A percentile compares a stretch with the other conserved stretches of the same genome.
Conservation (phyloP, 2,888 invertebrate genomes). For the Lithophane socia region DNA sequence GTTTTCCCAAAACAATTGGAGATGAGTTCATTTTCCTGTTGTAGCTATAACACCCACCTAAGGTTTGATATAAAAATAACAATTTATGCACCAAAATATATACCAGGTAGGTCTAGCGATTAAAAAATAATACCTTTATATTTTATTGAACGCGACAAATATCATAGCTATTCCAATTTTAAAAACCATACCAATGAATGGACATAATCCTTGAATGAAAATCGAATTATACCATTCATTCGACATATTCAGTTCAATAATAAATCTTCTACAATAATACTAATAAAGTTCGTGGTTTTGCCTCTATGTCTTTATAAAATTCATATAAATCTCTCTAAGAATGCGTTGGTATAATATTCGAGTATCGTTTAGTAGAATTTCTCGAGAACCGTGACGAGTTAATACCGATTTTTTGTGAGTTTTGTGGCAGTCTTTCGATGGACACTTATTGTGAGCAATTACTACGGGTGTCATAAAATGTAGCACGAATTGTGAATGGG, state of each 20-base stretch:
- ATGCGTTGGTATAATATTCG: constrained; percentile 67
- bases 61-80: neutral
- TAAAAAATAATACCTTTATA: neutral
- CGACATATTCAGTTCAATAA: constrained; percentile 57
- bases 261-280: constrained; percentile 66
- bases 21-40: neutral
- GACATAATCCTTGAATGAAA: constrained; percentile 52
- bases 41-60: neutral
- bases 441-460: constrained; percentile 81
- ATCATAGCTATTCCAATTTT: constrained; percentile 32
- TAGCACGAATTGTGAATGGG: constrained; percentile 76
- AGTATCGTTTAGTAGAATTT: constrained; percentile 74
- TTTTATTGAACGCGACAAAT: constrained; percentile 30
- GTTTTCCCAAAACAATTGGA: neutral
- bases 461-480: constrained; percentile 85
- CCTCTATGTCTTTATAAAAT: constrained; percentile 83
- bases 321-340: constrained; percentile 80
- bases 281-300: constrained; percentile 63
- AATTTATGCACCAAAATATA: neutral
- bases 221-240: constrained; percentile 62
- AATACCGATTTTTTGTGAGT: constrained; percentile 73
- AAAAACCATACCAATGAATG: constrained; percentile 55
- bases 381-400: constrained; percentile 81
- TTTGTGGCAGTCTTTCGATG: constrained; percentile 74
- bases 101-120: neutral